phyloP scores from a whole-genome alignment of 2,888 invertebrate genomes.

The Limenitis camilla region DNA sequence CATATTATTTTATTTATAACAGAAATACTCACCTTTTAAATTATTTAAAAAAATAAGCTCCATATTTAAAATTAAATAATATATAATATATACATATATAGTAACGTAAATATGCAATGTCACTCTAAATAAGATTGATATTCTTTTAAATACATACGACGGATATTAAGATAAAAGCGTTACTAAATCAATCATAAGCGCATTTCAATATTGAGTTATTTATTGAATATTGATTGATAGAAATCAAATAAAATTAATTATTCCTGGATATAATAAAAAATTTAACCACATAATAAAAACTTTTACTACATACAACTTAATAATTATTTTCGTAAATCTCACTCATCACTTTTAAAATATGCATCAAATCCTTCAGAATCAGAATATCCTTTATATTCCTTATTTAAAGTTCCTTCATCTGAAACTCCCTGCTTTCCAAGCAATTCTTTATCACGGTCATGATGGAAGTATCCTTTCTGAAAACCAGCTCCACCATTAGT shows the following conservation, averaged over 20 bases:
- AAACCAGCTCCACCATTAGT: conserved; percentile 57
- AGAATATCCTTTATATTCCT: conserved; percentile 60
- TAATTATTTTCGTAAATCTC: neutral
- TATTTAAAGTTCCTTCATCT: conserved; percentile 68
- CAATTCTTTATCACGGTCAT: conserved; percentile 59
- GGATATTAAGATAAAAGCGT: conserved; percentile 17
- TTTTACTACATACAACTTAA: neutral
- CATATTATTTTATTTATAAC: too few relatives aligned
- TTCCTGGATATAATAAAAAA: neutral
- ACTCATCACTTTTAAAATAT: conserved; percentile 38
- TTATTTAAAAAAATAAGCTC: neutral
- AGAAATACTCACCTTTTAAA: neutral
- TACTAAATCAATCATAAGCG: conserved; percentile 13
- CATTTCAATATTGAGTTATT: conserved; percentile 16
- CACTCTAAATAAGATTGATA: neutral
- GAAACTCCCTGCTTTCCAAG: conserved; percentile 64
- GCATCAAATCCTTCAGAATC: conserved; percentile 60
- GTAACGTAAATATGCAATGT: neutral
- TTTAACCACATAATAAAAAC: neutral
- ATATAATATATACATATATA: neutral
- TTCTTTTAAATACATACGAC: conserved; percentile 3
- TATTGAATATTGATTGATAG: conserved; percentile 9
- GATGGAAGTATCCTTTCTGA: conserved; percentile 51
- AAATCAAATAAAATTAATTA: neutral
- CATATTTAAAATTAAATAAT: conserved; percentile 3